Base-by-base conservation (phyloP, 2,113 vertebrate species). In the Perca flavescens region DNA sequence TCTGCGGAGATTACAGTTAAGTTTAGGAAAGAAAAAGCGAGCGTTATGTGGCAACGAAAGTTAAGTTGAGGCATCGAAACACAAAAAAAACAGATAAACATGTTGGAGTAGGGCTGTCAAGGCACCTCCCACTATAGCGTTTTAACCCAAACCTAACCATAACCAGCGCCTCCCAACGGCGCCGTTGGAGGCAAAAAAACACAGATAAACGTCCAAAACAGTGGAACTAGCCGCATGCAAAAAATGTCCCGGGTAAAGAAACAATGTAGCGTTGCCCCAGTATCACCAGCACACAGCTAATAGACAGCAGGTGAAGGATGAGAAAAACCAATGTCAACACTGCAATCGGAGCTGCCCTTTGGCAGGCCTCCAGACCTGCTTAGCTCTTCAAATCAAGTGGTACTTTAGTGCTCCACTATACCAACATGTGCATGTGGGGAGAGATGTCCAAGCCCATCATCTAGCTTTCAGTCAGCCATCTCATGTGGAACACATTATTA, bases 281-380 rank as follows among this genome's bases (percentile, higher is more conserved):
- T 91, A 77, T 89, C 85, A 82, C 72, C 50, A 83, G 79, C 61
- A 53, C 72, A 52, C 71, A 74, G 76, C 81, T 93, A 91, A 94
- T 90, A 88, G 83, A 89, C 78, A 92, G 81, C 92, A 93, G 88
- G 86, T 91, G 93, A 92, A 87, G 88, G 89, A 93, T 90, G 85
- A 91, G 88, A 83, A 77, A 53, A 64, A 88, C 75, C 77, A 70
- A 88, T 89, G 89, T 91, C 86, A 92, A 89, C 86, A 85, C 64
- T 84, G 83, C 91, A 93, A 91, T 53, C 17, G 25, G 84, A 93
- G 78, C 87, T 85, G 83, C 64, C n/a, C 65, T 60, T 70, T 93
- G 92, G 89, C 90, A 69, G 79, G 14, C 16, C 61, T 91, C 88
- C 90, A 91, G 87, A 80, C 61, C 74, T 62, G 84, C 72, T 74